Percentiles rank a stretch among this genome's conserved stretches.
Conservation (phyloP, 2,888 invertebrate genomes). For the Apoda limacodes region DNA sequence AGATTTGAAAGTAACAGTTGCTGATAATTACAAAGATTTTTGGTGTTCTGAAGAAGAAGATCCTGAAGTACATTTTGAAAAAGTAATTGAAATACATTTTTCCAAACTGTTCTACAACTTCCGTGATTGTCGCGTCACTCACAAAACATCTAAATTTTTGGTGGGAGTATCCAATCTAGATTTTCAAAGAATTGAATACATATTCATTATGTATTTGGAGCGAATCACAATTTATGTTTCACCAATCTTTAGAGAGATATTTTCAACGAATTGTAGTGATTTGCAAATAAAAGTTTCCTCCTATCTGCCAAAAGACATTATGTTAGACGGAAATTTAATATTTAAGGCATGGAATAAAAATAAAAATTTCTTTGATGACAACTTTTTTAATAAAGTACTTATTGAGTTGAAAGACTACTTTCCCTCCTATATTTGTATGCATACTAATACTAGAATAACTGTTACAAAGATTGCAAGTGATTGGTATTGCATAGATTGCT, state of each 20-base stretch:
- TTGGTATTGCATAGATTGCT: conserved; percentile 33
- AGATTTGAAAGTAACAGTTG: conserved; percentile 27
- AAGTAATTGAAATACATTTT: neutral
- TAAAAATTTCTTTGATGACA: conserved; percentile 24
- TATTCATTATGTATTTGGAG: conserved; percentile 32
- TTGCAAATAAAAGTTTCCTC: conserved; percentile 23
- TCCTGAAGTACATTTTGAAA: neutral
- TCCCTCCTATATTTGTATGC: conserved; percentile 32
- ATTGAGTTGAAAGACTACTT: conserved; percentile 29
- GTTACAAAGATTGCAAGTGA: conserved; percentile 23
- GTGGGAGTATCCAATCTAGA: conserved; percentile 26
- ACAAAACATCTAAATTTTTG: conserved; percentile 23
- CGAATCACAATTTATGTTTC: conserved; percentile 29
- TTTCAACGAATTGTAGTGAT: conserved; percentile 23
- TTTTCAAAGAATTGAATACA: conserved; percentile 28
- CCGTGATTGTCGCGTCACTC: conserved; percentile 28
- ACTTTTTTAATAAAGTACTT: conserved; percentile 22
- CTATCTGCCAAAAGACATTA: conserved; percentile 25
- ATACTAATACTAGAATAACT: conserved; percentile 22
- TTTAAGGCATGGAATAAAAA: conserved; percentile 33
- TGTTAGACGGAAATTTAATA: conserved; percentile 30
- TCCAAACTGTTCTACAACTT: conserved; percentile 22
- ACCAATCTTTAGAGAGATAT: conserved; percentile 24
- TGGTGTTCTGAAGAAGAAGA: conserved; percentile 18
- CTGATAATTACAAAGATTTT: conserved; percentile 27